Base-by-base conservation (phyloP, 2,113 vertebrate genomes). In the Dendropsophus ebraccatus region DNA sequence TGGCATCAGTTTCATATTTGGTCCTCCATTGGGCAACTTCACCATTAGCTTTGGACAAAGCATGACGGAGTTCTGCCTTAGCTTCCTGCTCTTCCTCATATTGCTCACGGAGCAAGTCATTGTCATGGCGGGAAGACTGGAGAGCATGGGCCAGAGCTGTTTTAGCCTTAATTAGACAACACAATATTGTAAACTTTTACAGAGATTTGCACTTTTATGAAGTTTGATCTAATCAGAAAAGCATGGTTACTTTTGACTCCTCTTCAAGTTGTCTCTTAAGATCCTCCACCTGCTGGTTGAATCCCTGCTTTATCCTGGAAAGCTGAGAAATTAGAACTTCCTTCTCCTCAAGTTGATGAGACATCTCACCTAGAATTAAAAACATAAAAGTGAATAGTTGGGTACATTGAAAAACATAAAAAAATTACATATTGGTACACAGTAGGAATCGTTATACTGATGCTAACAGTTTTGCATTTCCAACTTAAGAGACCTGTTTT, bases 1-100 rank as follows among this genome's bases (percentile, higher is more conserved):
- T 94, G 4, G 95, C 96, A 0, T 97, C 96, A 0, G 94, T 95
- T 92, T 96, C 96, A 0, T 97, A 97, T 47, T 96, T 97, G 77
- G 93, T 90, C 86, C 94, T 95, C 96, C 96, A 97, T 90, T 96
- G 94, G 2, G 93, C 93, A 67, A 95, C 91, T 90, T 97, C 95
- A 0, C 88, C 90, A 85, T 96, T 97, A 82, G 94, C 94, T 70
- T 94, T 94, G 67, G 95, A 94, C 87, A 97, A 87, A 1, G 91
- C 90, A 70, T 94, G 92, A 91, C 96, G 95, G 76, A 97, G 90
- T 78, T 97, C 96, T 0, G 94, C 94, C 74, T 94, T 96, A 86
- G 83, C 89, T 87, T 96, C 96, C 90, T 95, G 95, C 80, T 97
- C 96, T 85, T 95, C 95, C 88, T 96, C 96, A 17, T 95, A 94